Conservation (phyloP, 2,888 invertebrate genomes). For the Aelia acuminata region DNA sequence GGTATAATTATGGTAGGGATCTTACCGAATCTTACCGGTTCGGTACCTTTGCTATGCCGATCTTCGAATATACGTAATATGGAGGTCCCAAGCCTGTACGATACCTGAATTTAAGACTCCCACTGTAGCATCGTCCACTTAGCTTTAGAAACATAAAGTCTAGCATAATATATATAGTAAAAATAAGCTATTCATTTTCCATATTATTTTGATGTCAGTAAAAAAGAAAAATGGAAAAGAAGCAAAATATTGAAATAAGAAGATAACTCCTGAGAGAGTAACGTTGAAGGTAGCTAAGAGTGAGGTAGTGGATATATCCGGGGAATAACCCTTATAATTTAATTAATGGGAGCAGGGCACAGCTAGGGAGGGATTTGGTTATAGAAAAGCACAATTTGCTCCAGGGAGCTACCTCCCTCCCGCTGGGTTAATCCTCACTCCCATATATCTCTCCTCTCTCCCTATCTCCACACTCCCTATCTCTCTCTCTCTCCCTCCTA, state of each 20-base stretch:
- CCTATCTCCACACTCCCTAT: constrained; percentile 36
- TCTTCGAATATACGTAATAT: too few species aligned
- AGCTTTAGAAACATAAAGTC: too few species aligned
- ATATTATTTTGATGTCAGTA: neutral
- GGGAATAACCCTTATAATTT: constrained; percentile 43
- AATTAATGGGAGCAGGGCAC: neutral
- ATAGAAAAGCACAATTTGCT: constrained; percentile 44
- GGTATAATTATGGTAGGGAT: too few species aligned
- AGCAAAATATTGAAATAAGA: neutral
- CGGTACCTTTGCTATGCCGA: too few species aligned
- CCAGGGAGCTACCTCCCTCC: neutral
- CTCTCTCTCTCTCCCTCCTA: constrained; percentile 23
- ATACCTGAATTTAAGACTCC: too few species aligned
- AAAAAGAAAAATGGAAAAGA: neutral
- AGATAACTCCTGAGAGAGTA: neutral
- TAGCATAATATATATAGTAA: too few species aligned
- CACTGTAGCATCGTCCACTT: too few species aligned
- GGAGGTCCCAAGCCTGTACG: too few species aligned
- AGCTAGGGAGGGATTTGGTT: constrained; percentile 26
- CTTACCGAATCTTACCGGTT: too few species aligned
- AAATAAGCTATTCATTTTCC: neutral
- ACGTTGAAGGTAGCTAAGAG: neutral
- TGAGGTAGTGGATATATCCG: neutral
- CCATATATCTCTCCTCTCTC: constrained; percentile 42
- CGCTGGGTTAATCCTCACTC: constrained; percentile 24